Evolutionary conservation across 2,888 invertebrate genomes (phyloP), one percentile per base, ranked within the genome.

Genomic region (Pristionchus entomophagus): DNA sequence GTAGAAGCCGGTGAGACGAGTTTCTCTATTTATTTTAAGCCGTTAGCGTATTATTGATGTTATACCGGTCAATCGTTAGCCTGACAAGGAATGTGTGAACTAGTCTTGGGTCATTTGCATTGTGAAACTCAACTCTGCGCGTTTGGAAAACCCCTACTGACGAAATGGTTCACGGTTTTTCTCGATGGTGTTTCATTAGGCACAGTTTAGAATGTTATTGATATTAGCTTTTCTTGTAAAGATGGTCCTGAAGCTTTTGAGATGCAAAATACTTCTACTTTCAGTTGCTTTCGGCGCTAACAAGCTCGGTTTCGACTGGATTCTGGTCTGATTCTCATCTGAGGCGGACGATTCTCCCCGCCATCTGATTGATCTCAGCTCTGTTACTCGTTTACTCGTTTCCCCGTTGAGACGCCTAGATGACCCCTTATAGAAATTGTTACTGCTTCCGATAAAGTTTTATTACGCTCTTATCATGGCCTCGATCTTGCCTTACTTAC

Each of bases 1-100:
- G 56, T 90, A 26, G 90, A 89, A 81, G 77, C 86, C 29, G 89
- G 89, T 89, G n/a, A 65, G 82, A 65, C 8, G 6, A 14, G n/a
- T 49, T 53, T 85, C 32, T 35, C 6, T 41, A 35, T 10, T 51
- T 82, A 26, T 86, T 69, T 86, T n/a, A n/a, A n/a, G 38, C 29
- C 12, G 41, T 17, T 69, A 38, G 38, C n/a, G 22, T 3, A 19
- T 53, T 53, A 14, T 53, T 19, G 14, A 14, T 14, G 14, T 17
- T 22, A 51, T 51, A 19, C 19, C 6, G 51, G 22, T 51, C 5
- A 3, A 17, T 5, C 22, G 22, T 17, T 51, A 22, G 51, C 10
- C 51, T 51, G 51, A n/a, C n/a, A n/a, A n/a, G n/a, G n/a, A n/a
- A n/a, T n/a, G n/a, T n/a, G n/a, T n/a, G 51, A 22, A n/a, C 26